Evolutionary conservation across 2,888 invertebrate genomes (phyloP), one percentile per base, ranked within the genome.

Genomic region (Nebria salina): DNA sequence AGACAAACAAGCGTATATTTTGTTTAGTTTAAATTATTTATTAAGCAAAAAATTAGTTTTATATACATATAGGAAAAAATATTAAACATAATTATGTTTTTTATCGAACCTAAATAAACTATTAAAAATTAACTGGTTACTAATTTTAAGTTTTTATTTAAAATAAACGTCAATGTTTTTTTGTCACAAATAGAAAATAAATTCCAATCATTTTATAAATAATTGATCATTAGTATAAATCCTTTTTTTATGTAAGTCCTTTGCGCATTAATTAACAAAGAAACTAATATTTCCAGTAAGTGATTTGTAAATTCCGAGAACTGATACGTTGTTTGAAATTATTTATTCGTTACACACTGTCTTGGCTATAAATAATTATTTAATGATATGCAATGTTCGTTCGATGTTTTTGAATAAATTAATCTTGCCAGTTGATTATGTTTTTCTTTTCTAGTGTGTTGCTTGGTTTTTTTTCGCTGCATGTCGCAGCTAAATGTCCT

Each of bases 401-500:
- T 65, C 72, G 77, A 77, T 78, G 78, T 78, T 74, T 78, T 42
- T 78, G 70, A 73, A 78, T 78, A 78, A 78, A 74, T 78, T 73
- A 78, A 73, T 78, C 25, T 74, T 25, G 73, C 74, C n/a, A 66
- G 15, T 66, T 68, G 8, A 25, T 68, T 11, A 20, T 20, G 15
- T 68, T 68, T 11, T 68, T 20, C n/a, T 68, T 68, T 2, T 26
- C 8, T n/a, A 3, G 54, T 54, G 13, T 54, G 13, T 54, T 54
- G 54, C 54, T 13, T 5, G 54, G 5, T 68, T 68, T 68, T 68
- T 68, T 25, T 20, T 68, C 3, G 26, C 68, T 78, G 73, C 74
- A 73, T 78, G 73, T 78, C 73, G 65, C 78, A 78, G 78, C 74
- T 78, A 78, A 80, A 80, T 80, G 70, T 75, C 80, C 65, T 80